These are phyloP conservation scores for Triplophysa tibetana DNA, from an alignment of 2,113 vertebrate species.

Conservation along the genomic window DNA sequence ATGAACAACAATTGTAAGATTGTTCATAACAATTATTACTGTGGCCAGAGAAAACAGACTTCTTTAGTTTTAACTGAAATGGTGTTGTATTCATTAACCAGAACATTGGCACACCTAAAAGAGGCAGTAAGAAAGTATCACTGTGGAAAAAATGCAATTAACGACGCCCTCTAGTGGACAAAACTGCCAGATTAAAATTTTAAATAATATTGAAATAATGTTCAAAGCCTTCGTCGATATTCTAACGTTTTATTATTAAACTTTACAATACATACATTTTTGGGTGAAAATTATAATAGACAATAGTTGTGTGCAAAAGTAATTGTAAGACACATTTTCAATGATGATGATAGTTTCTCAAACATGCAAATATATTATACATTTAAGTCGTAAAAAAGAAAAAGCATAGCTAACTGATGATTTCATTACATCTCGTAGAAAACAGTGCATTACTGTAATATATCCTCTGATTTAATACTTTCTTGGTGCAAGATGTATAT, in stretches of 20 bases:
- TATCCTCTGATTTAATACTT: slow-evolving; percentile 9
- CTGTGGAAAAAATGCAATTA: not conserved
- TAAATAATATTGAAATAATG: not conserved
- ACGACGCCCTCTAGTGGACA: slow-evolving; percentile 63
- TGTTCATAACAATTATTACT: slow-evolving; percentile 36
- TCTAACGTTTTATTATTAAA: slow-evolving; percentile 26
- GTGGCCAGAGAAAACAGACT: slow-evolving; percentile 37
- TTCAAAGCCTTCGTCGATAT: slow-evolving; percentile 5
- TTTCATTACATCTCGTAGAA: slow-evolving; percentile 42
- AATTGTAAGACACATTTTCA: slow-evolving; percentile 1
- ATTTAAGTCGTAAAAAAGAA: slow-evolving; percentile 26
- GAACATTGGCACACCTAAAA: not conserved
- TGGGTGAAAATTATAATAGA: slow-evolving; percentile 46
- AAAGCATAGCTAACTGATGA: slow-evolving; percentile 37
- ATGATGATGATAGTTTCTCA: not conserved
- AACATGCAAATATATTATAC: slow-evolving; percentile 12
- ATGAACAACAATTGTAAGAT: slow-evolving; percentile 42
- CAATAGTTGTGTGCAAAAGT: slow-evolving; percentile 46
- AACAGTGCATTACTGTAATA: slow-evolving; percentile 29
- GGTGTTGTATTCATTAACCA: slow-evolving; percentile 5
- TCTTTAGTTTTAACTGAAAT: slow-evolving; percentile 21
- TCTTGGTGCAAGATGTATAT: slow-evolving; percentile 2
- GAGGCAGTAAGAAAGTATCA: not conserved
- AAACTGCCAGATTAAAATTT: not conserved
- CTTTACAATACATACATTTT: slow-evolving; percentile 44